These are phyloP conservation scores for Tipula lateralis DNA, from an alignment of 2,888 invertebrate species.

Conservation along the genomic window DNA sequence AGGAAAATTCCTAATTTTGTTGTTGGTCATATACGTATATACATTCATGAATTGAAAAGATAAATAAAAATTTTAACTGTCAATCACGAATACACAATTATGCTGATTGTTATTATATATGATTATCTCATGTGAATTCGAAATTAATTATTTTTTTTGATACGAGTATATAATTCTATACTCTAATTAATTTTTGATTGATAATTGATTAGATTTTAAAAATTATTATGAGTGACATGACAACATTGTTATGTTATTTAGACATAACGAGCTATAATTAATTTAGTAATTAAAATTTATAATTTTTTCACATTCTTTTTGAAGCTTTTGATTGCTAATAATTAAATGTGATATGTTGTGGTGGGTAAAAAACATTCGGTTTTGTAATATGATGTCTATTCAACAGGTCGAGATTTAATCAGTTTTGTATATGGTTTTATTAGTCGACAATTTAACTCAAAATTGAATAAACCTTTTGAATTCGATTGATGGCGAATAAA, in stretches of 20 bases:
- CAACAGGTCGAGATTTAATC: not conserved
- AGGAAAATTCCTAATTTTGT: not conserved
- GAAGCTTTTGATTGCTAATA: not conserved
- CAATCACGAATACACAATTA: not conserved
- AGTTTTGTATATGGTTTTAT: not conserved
- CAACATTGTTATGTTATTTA: not conserved
- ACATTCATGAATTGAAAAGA: not conserved
- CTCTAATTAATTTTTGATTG: not conserved
- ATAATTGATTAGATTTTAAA: not conserved
- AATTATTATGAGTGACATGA: not conserved
- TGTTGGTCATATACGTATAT: not conserved
- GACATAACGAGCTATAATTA: not conserved
- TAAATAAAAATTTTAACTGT: not conserved
- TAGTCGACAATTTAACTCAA: too few relatives aligned
- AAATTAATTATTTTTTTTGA: not conserved
- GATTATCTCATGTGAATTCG: not conserved
- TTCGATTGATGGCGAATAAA: too few relatives aligned
- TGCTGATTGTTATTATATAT: not conserved
- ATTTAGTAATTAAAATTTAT: not conserved
- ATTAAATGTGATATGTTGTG: not conserved
- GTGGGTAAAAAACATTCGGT: not conserved
- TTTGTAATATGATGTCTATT: not conserved
- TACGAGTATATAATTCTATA: not conserved
- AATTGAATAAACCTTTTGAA: too few relatives aligned
- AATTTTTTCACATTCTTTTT: not conserved